Evolutionary conservation across 2,113 vertebrate genomes (phyloP).

Genomic region (Misgurnus mizolepis): DNA sequence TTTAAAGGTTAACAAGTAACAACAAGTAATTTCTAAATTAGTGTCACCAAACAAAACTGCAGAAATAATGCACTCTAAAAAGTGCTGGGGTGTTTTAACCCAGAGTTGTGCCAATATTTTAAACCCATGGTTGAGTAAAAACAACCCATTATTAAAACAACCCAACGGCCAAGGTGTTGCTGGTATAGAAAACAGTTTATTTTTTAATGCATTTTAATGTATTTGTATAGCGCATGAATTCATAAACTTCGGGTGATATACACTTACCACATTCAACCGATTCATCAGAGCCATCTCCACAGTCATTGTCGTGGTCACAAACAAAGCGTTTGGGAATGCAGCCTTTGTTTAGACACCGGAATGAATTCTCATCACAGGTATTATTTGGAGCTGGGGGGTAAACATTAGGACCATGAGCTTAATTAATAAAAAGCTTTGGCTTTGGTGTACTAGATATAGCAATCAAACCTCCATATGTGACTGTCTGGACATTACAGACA

Average conservation of each 20-base stretch:
- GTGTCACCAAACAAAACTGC: too few relatives aligned
- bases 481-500: background rate
- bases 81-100: too few relatives aligned
- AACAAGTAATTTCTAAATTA: too few relatives aligned
- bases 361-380: conserved; percentile 92
- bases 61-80: too few relatives aligned
- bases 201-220: background rate
- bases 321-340: conserved; percentile 93
- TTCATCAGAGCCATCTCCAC: conserved; percentile 95
- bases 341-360: conserved; percentile 88
- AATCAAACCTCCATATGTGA: background rate
- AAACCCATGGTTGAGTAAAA: too few relatives aligned
- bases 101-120: too few relatives aligned
- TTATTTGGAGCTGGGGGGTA: conserved; percentile 88
- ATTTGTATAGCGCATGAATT: background rate
- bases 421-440: background rate
- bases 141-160: too few relatives aligned
- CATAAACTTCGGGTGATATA: background rate
- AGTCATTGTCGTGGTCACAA: conserved; percentile 95
- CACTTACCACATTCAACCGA: conserved; percentile 87
- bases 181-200: background rate
- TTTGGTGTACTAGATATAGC: background rate
- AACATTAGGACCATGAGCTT: conserved; percentile 19
- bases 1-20: too few relatives aligned
- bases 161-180: too few relatives aligned